Conservation (phyloP, 2,888 invertebrate species). For the Drosophila nr. fundita region DNA sequence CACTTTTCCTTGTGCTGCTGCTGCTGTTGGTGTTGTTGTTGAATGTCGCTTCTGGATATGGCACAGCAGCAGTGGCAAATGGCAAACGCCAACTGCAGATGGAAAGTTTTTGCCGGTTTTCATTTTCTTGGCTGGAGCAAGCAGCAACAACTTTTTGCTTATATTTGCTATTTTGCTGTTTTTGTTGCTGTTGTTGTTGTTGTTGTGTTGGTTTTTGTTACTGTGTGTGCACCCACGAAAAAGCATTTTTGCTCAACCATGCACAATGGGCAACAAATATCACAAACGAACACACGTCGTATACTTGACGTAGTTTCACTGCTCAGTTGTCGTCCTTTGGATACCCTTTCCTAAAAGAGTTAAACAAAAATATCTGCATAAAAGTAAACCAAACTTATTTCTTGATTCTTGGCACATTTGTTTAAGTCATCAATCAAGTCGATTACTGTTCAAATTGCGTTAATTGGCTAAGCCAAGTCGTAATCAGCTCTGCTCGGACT, state of each 20-base stretch:
- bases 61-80: slow-evolving; percentile 38
- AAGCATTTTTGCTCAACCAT: slow-evolving; percentile 28
- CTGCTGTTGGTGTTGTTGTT: slow-evolving; percentile 15
- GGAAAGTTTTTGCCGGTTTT: slow-evolving; percentile 47
- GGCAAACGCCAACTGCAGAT: slow-evolving; percentile 52
- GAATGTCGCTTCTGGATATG: slow-evolving; percentile 56
- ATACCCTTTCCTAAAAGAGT: slow-evolving; percentile 6
- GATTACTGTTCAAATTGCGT: background rate
- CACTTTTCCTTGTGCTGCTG: slow-evolving; percentile 18
- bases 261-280: slow-evolving; percentile 26
- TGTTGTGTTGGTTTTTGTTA: background rate
- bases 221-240: slow-evolving; percentile 26
- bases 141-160: slow-evolving; percentile 21
- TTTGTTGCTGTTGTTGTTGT: background rate
- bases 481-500: background rate
- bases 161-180: background rate
- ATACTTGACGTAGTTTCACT: slow-evolving; percentile 30
- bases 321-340: slow-evolving; percentile 3
- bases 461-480: background rate
- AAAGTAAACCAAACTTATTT: background rate
- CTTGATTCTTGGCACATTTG: background rate
- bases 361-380: background rate
- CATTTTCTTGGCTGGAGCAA: slow-evolving; percentile 29
- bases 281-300: slow-evolving; percentile 32
- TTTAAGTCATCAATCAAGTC: background rate